phyloP scores from a whole-genome alignment of 2,113 vertebrate genomes.

The Cheirogaleus medius region DNA sequence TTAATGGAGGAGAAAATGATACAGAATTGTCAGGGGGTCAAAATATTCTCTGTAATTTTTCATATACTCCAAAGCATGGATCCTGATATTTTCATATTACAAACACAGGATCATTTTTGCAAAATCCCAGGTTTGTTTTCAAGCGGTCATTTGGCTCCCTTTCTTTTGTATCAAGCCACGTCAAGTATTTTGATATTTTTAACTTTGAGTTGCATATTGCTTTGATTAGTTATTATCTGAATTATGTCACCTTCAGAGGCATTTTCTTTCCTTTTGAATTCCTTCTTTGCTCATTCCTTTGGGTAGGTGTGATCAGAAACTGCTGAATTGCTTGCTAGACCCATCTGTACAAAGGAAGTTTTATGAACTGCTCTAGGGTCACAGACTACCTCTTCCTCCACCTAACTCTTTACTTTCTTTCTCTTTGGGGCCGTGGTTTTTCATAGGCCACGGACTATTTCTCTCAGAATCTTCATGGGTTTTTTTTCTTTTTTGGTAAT shows the following conservation, averaged over 20 bases:
- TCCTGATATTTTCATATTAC: background rate
- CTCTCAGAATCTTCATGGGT: background rate
- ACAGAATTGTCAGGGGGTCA: background rate
- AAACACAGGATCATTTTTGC: background rate
- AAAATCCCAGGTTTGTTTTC: background rate
- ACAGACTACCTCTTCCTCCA: background rate
- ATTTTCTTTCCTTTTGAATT: background rate
- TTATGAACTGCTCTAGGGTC: background rate
- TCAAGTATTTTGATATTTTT: background rate
- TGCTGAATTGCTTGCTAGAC: background rate
- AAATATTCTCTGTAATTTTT: conserved; percentile 24
- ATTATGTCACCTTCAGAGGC: background rate
- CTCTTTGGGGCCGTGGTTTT: background rate
- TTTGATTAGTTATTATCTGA: background rate
- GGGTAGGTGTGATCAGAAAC: conserved; percentile 16
- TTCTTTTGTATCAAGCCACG: background rate
- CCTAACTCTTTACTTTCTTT: background rate
- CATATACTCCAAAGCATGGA: background rate
- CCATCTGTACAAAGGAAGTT: background rate
- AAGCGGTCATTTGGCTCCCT: background rate
- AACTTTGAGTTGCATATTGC: background rate
- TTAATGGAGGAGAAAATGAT: background rate
- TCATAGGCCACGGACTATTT: background rate
- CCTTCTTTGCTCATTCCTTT: background rate
- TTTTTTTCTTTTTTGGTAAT: background rate